These are phyloP conservation scores for Platanista minor DNA, from an alignment of 2,113 vertebrate species.

Conservation along the genomic window DNA sequence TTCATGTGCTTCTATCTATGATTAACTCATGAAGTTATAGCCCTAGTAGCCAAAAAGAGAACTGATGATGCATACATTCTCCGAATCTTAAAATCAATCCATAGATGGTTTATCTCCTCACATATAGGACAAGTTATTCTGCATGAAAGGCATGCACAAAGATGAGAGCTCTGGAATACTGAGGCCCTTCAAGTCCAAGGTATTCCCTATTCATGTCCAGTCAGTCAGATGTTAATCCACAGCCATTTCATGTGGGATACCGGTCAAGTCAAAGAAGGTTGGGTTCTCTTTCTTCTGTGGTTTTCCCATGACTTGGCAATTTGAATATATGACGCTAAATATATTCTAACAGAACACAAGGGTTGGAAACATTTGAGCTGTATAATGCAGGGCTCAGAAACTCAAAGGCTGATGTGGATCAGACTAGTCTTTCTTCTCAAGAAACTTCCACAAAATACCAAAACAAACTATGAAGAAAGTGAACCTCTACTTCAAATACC, in stretches of 20 bases:
- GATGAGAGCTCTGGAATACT: not conserved
- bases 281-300: not conserved
- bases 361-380: not conserved
- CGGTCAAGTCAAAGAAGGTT: not conserved
- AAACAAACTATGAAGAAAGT: not conserved
- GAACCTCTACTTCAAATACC: not conserved
- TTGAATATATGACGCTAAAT: not conserved
- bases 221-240: not conserved
- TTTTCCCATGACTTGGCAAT: not conserved
- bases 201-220: not conserved
- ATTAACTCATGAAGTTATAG: not conserved
- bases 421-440: not conserved
- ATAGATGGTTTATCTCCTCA: not conserved
- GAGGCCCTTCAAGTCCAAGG: not conserved
- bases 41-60: not conserved
- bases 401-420: not conserved
- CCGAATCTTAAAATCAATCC: not conserved
- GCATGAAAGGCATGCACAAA: not conserved
- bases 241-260: not conserved
- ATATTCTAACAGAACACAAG: not conserved
- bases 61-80: not conserved
- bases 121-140: not conserved
- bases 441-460: not conserved
- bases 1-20: not conserved
- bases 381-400: not conserved